These are phyloP conservation scores for Chunga burmeisteri DNA, from an alignment of 2,113 vertebrate species.

Conservation along the genomic window DNA sequence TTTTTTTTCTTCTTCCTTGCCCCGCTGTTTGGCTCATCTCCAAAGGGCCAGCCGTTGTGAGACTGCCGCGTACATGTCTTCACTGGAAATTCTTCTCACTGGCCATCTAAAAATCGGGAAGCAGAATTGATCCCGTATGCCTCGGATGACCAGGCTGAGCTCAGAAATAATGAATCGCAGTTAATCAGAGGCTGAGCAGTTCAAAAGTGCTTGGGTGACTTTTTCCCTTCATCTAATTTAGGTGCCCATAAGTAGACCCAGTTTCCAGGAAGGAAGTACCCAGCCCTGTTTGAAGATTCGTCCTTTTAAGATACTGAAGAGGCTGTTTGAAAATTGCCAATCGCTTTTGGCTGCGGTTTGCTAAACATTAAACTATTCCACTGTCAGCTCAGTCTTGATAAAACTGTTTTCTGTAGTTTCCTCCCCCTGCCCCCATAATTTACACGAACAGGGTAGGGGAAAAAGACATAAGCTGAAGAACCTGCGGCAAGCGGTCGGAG, in stretches of 20 bases:
- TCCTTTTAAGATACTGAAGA: neutral
- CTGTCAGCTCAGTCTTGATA: neutral
- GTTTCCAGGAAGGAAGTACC: neutral
- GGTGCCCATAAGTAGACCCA: neutral
- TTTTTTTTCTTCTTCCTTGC: neutral
- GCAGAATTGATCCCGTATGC: neutral
- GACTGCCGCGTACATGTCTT: neutral
- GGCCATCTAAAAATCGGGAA: neutral
- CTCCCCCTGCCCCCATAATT: rapidly evolving
- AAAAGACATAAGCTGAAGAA: neutral
- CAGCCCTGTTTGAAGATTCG: neutral
- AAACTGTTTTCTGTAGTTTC: neutral
- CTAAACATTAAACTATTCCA: neutral
- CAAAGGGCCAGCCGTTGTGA: neutral
- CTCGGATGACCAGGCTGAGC: neutral
- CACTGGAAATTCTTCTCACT: rapidly evolving
- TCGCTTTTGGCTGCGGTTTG: neutral
- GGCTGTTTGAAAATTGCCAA: neutral
- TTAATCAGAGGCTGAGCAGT: neutral
- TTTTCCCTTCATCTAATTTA: neutral
- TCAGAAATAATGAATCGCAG: neutral
- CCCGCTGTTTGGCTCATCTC: neutral
- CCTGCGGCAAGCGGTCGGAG: rapidly evolving
- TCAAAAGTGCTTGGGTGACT: neutral
- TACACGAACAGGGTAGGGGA: rapidly evolving